These are phyloP conservation scores for Dendrolimus houi DNA, from an alignment of 2,888 invertebrate species.

Conservation along the genomic window DNA sequence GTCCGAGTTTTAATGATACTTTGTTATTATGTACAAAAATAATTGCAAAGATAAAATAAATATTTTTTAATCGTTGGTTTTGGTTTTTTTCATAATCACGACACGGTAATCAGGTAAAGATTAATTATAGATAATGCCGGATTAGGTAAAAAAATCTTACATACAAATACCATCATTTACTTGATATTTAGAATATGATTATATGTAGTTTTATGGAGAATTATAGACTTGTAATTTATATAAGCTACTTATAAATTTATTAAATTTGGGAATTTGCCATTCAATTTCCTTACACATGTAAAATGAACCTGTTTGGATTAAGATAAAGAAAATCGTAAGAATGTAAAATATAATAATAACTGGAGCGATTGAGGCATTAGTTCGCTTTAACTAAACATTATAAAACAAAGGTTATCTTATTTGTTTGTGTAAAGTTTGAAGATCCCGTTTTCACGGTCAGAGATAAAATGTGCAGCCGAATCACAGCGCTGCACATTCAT, in stretches of 20 bases:
- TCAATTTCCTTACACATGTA: too few relatives aligned
- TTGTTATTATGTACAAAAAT: background rate
- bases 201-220: too few relatives aligned
- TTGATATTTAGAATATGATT: too few relatives aligned
- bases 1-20: too few relatives aligned
- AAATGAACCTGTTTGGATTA: too few relatives aligned
- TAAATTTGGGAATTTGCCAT: too few relatives aligned
- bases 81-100: background rate
- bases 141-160: background rate
- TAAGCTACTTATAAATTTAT: too few relatives aligned
- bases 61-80: background rate
- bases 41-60: background rate
- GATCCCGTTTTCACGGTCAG: conserved; percentile 2
- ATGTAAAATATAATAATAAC: too few relatives aligned
- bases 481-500: background rate
- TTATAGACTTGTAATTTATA: too few relatives aligned
- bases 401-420: background rate
- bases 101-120: background rate
- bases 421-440: background rate
- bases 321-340: too few relatives aligned
- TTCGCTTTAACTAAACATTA: background rate
- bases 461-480: conserved; percentile 1
- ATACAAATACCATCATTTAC: too few relatives aligned
- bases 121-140: conserved; percentile 6
- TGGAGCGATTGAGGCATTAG: too few relatives aligned